Conservation (phyloP, 2,797 vertebrate species). For the Cossypha caffra region DNA sequence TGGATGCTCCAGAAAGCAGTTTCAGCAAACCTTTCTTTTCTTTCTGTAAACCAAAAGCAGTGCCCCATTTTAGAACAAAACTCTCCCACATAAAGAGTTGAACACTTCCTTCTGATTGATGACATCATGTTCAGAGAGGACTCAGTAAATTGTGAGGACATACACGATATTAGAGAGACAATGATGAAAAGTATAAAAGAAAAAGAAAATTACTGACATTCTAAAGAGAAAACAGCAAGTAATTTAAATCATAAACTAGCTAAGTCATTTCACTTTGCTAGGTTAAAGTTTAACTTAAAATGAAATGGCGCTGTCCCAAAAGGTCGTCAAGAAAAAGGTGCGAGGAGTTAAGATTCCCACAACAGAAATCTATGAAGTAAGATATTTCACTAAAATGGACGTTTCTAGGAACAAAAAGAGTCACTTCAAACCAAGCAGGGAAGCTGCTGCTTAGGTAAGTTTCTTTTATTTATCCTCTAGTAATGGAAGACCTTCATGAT, state of each 20-base stretch:
- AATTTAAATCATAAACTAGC: neutral
- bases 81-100: rapidly evolving
- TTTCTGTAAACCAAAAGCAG: constrained; percentile 79
- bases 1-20: constrained; percentile 88
- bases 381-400: neutral
- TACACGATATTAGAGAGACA: neutral
- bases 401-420: neutral
- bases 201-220: neutral
- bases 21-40: constrained; percentile 97
- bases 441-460: constrained; percentile 17
- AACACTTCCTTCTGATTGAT: neutral
- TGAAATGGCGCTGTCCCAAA: neutral
- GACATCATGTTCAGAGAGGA: neutral
- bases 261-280: neutral
- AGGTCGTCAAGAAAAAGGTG: neutral
- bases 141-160: neutral
- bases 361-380: neutral
- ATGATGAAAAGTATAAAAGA: neutral
- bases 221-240: neutral
- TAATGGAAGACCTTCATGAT: neutral
- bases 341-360: neutral
- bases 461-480: constrained; percentile 22
- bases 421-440: neutral
- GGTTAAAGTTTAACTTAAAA: neutral
- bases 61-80: neutral